Base-by-base conservation (phyloP, 2,113 vertebrate species). In the Gorsachius goisagi region DNA sequence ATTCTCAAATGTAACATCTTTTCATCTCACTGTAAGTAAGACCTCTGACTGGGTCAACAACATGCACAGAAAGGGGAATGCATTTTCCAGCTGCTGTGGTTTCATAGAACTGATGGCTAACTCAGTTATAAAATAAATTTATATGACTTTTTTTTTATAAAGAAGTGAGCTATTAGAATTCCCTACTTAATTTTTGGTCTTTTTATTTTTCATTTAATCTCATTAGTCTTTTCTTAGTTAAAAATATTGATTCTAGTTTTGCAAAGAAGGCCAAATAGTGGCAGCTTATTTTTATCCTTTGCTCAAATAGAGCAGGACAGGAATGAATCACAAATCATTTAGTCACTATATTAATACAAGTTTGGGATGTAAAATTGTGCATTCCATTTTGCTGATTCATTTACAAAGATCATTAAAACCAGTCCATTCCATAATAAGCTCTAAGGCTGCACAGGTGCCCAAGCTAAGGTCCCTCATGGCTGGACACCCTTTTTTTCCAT, bases 231-330 rank as follows among this genome's bases (percentile, higher is more conserved):
- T 89, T 66, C 44, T 89, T 76, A 90, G 53, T 59, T 69, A 84
- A 91, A 96, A 88, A 83, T 91, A 91, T 67, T 88, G 68, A 74
- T 76, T 88, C 62, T 80, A 92, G 39, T 58, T 88, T 92, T 95
- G 33, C n/a, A 84, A 95, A 90, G 45, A 62, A 88, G 69, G 32
- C 55, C 37, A 83, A 88, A 83, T 23, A 69, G 68, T 26, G 47
- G 26, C 21, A 76, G 44, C 44, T 91, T 90, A 64, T 90, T 79
- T 77, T 24, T 80, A 75, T 88, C 41, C n/a, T 89, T 93, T 15
- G 1, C 41, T 93, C 64, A 95, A 88, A 89, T 37, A 85, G 23
- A 73, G 32, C 0, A 0, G 86, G 82, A 76, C 28, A 82, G 33
- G 45, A 92, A 87, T 45, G 66, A 89, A 86, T 90, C 60, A 86